These are phyloP conservation scores for Meloidogyne exigua DNA, from an alignment of 1,140 invertebrate genomes.

Conservation along the genomic window DNA sequence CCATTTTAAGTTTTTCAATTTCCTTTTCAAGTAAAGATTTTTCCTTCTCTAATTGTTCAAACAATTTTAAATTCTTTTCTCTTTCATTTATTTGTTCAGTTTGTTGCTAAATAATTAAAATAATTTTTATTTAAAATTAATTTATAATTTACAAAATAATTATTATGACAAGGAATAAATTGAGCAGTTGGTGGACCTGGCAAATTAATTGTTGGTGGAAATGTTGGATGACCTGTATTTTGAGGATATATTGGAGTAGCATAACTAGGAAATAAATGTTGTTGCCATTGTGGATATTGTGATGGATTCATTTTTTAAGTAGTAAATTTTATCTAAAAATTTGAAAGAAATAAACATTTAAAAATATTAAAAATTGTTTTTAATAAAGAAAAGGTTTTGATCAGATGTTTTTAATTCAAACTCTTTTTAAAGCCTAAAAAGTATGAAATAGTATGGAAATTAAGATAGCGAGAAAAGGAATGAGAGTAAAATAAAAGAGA, in stretches of 20 bases:
- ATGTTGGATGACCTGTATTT: background rate
- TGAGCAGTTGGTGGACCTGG: background rate
- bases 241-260: slow-evolving; percentile 1
- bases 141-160: background rate
- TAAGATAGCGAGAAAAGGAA: no score
- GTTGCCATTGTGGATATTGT: slow-evolving; percentile 4
- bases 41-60: background rate
- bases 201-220: background rate
- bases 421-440: no score
- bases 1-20: slow-evolving; percentile 1
- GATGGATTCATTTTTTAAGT: slow-evolving; percentile 1
- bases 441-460: no score
- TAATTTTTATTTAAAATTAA: background rate
- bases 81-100: background rate
- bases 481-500: no score
- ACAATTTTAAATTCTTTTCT: background rate
- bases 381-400: no score
- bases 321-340: no score
- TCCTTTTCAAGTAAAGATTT: background rate
- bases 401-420: no score
- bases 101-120: background rate
- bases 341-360: no score
- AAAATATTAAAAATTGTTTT: no score
- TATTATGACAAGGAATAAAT: background rate
- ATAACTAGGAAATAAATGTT: background rate